phyloP scores from a whole-genome alignment of 92 coral and sea anemone genomes.

The Zoanthus gigantus region DNA sequence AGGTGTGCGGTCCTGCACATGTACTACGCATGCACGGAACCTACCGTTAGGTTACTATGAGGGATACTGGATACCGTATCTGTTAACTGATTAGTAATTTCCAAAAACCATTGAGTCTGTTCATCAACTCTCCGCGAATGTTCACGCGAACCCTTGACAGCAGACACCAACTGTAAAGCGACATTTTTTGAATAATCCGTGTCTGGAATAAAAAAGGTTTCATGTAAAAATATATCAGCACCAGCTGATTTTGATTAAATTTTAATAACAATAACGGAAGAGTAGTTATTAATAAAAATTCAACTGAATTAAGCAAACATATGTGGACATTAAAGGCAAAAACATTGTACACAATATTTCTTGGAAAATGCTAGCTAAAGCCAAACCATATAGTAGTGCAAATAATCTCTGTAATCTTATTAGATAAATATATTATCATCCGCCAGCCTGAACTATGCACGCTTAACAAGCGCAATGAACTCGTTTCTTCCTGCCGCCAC shows the following conservation, averaged over 20 bases:
- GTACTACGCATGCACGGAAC: neutral
- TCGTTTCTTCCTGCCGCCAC: no score
- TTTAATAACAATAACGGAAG: neutral
- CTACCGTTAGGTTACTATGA: neutral
- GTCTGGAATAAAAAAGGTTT: slow-evolving; percentile 1
- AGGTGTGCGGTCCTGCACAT: no score
- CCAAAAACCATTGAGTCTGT: slow-evolving; percentile 75
- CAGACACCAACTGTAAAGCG: slow-evolving; percentile 51
- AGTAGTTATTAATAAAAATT: neutral
- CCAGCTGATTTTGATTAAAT: neutral
- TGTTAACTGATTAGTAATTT: slow-evolving; percentile 74
- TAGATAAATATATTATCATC: no score
- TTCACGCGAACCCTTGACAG: slow-evolving; percentile 48
- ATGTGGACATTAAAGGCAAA: no score
- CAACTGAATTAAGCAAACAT: no score
- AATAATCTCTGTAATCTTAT: no score
- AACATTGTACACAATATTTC: no score
- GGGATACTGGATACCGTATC: neutral
- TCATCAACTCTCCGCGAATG: slow-evolving; percentile 58
- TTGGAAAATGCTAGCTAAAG: no score
- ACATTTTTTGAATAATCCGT: slow-evolving; percentile 29
- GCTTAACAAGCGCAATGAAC: no score
- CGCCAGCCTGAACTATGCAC: no score
- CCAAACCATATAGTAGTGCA: no score
- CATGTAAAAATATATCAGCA: neutral